Percentiles rank a stretch among this genome's conserved stretches.
Conservation (phyloP, 2,113 vertebrate genomes). For the Vombatus ursinus region DNA sequence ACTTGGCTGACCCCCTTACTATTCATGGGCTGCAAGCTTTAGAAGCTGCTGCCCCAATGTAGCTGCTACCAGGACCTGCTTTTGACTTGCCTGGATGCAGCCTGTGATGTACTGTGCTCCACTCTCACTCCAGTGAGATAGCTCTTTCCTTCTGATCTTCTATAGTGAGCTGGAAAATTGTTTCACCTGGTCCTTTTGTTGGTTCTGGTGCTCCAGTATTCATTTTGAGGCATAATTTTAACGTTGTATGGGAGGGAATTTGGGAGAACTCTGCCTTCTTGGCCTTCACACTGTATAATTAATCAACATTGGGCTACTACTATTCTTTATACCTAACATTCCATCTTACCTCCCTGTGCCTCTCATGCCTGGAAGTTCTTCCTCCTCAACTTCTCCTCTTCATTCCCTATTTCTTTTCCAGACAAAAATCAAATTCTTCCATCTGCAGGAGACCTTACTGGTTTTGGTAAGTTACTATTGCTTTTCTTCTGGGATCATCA, state of each 20-base stretch:
- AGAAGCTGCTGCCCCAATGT: not conserved
- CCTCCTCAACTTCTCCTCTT: not conserved
- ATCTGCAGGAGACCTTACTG: not conserved
- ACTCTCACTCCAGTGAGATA: not conserved
- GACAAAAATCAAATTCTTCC: not conserved
- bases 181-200: not conserved
- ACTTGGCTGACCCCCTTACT: not conserved
- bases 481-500: not conserved
- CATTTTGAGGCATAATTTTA: not conserved
- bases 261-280: not conserved
- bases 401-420: not conserved
- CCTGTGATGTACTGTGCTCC: not conserved
- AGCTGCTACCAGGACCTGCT: not conserved
- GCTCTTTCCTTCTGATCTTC: not conserved
- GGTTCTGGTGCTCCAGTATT: not conserved
- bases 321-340: not conserved
- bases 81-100: not conserved
- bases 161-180: not conserved
- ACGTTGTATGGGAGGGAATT: not conserved
- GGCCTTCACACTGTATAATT: not conserved
- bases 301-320: not conserved
- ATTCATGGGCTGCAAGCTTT: not conserved
- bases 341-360: not conserved
- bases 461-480: not conserved
- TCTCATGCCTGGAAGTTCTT: not conserved